phyloP scores from a whole-genome alignment of 2,888 invertebrate genomes.

The Diaperis boleti region DNA sequence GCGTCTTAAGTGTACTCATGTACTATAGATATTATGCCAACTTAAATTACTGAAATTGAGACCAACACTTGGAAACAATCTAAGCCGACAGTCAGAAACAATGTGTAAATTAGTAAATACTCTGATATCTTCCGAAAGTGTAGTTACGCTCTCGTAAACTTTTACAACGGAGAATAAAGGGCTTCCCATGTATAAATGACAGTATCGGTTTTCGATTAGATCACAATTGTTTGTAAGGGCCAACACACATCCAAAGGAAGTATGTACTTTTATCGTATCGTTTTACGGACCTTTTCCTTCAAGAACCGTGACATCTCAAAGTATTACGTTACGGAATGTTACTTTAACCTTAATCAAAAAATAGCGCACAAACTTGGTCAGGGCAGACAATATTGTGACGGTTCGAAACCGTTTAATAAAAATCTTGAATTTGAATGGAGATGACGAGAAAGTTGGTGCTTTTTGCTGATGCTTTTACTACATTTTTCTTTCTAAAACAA shows the following conservation, averaged over 20 bases:
- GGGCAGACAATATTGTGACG: neutral
- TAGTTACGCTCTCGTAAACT: constrained; percentile 20
- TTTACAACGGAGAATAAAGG: constrained; percentile 23
- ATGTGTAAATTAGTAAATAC: neutral
- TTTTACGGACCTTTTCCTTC: constrained; percentile 17
- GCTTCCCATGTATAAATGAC: constrained; percentile 6
- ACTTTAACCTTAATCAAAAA: too few species aligned
- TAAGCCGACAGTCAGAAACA: too few species aligned
- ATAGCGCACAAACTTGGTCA: too few species aligned
- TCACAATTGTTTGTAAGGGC: constrained; percentile 23
- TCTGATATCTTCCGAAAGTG: constrained; percentile 14
- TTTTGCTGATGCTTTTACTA: neutral
- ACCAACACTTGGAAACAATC: too few species aligned
- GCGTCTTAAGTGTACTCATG: too few species aligned
- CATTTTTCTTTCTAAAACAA: constrained; percentile 3
- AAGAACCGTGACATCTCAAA: constrained; percentile 3
- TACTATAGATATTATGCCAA: too few species aligned
- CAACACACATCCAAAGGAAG: constrained; percentile 3
- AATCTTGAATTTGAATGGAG: neutral
- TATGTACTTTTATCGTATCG: constrained; percentile 31
- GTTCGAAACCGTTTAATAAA: neutral
- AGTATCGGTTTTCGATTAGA: constrained; percentile 16
- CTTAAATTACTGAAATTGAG: too few species aligned
- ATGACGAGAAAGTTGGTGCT: neutral
- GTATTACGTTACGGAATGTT: constrained; percentile 20